Percentiles rank a stretch among this genome's conserved stretches.
Evolutionary conservation across 2,888 invertebrate genomes (phyloP).

Genomic region (Microchrysa polita): DNA sequence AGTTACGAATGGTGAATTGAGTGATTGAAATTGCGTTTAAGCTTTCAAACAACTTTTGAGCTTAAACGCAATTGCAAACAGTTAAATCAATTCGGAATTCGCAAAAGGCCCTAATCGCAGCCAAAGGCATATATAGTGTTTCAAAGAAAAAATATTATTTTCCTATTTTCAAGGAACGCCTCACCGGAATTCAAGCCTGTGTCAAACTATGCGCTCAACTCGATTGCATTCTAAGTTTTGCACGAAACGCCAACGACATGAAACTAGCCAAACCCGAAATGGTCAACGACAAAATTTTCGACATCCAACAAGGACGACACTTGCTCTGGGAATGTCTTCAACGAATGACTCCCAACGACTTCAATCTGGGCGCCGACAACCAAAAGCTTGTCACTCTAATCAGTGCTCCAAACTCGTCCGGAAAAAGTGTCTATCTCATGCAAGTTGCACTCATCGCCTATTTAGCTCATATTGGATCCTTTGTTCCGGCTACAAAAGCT

Average conservation of each 20-base stretch:
- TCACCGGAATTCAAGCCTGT: constrained; percentile 65
- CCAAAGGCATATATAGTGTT: no score
- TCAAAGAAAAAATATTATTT: no score
- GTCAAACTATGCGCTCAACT: constrained; percentile 68
- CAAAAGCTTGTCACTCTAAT: constrained; percentile 76
- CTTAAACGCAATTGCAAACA: no score
- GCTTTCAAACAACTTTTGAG: no score
- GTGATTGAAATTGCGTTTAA: no score
- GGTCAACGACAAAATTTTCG: constrained; percentile 58
- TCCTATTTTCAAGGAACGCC: constrained; percentile 65
- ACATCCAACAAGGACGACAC: constrained; percentile 58
- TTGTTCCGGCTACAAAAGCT: constrained; percentile 82
- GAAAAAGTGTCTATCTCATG: constrained; percentile 92
- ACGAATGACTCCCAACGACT: constrained; percentile 49
- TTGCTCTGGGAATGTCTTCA: constrained; percentile 47
- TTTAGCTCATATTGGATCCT: constrained; percentile 89
- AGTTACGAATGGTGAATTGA: no score
- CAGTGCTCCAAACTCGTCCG: constrained; percentile 91
- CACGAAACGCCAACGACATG: constrained; percentile 59
- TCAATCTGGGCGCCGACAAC: constrained; percentile 52
- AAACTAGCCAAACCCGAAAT: constrained; percentile 60
- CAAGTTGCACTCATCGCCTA: constrained; percentile 83
- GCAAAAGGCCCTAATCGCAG: no score
- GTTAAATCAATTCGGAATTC: no score
- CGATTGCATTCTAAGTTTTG: constrained; percentile 63